Base-by-base conservation (phyloP, 1,140 invertebrate genomes). In the Psix sp. region DNA sequence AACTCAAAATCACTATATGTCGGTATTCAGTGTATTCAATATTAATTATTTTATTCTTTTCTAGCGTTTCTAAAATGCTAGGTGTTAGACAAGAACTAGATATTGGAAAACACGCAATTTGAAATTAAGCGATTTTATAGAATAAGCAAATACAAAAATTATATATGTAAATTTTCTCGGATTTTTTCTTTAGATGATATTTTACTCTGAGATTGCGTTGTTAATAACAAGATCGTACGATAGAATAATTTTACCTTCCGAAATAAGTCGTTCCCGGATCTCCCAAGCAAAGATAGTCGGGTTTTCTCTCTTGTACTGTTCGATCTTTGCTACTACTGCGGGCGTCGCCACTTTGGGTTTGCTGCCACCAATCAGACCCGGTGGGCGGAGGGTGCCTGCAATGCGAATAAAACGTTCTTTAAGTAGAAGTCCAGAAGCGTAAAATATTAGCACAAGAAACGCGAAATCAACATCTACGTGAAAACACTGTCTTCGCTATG, bases 281-380 rank as follows among this genome's bases (percentile, higher is more conserved):
- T 97, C 96, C 96, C 96, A 97, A 15, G 98, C 98, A 89, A 98
- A 98, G 86, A 99, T 97, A 51, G 96, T 98, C n/a, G 95, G 96
- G 87, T 98, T 97, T 87, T 98, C 95, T 65, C 96, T 88, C 89
- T 98, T 98, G 90, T 98, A 98, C 85, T 96, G 95, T 87, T 97
- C 96, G 81, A 97, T 98, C 89, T 97, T 98, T 62, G 94, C 94
- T 24, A 98, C 96, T 33, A 98, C 96, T 3, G 95, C 94, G 7
- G 96, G 96, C 16, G 98, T 99, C 60, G 98, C 97, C 49, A 99
- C 98, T 88, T 99, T 96, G 11, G 98, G 98, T 88, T 99, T 99
- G 86, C 96, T 98, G 43, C 98, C 98, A 51, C 98, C 98, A 80
- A 99, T 99, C 77, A 98, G 91, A 42, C 97, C 95, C 24, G 97